These are phyloP conservation scores for Eulithis prunata DNA, from an alignment of 2,888 invertebrate genomes.

Conservation along the genomic window DNA sequence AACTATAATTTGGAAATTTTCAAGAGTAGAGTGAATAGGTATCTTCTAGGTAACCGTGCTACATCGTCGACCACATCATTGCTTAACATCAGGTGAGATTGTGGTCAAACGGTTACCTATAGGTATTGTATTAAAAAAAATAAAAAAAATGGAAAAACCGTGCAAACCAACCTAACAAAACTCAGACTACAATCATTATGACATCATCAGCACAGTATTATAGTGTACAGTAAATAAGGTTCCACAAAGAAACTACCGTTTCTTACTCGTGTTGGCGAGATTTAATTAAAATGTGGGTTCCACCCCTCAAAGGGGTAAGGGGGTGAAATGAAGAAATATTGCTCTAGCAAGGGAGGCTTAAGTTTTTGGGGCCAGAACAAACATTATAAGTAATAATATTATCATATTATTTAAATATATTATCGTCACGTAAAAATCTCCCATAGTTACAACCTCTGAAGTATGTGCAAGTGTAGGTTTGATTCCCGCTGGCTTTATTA, in stretches of 20 bases:
- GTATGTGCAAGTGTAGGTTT: neutral
- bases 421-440: conserved; percentile 34
- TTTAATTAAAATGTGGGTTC: conserved; percentile 78
- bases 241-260: conserved; percentile 76
- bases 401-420: conserved; percentile 80
- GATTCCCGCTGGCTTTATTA: neutral
- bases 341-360: conserved; percentile 51
- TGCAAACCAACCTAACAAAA: too few species aligned
- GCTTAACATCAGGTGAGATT: too few species aligned
- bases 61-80: too few species aligned
- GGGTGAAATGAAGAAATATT: conserved; percentile 68
- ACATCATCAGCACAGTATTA: neutral
- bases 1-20: too few species aligned
- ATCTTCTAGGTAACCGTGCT: too few species aligned
- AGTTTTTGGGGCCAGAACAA: conserved; percentile 76
- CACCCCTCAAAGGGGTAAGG: conserved; percentile 41
- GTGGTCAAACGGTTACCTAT: too few species aligned
- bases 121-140: too few species aligned
- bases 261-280: conserved; percentile 66
- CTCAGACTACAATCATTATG: too few species aligned
- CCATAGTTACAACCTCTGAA: neutral
- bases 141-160: too few species aligned
- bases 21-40: too few species aligned
- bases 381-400: conserved; percentile 80
- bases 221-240: neutral